Percentiles rank a stretch among this genome's conserved stretches.
These are phyloP conservation scores for Brenthis hecate DNA, from an alignment of 2,888 invertebrate species.

Conservation along the genomic window DNA sequence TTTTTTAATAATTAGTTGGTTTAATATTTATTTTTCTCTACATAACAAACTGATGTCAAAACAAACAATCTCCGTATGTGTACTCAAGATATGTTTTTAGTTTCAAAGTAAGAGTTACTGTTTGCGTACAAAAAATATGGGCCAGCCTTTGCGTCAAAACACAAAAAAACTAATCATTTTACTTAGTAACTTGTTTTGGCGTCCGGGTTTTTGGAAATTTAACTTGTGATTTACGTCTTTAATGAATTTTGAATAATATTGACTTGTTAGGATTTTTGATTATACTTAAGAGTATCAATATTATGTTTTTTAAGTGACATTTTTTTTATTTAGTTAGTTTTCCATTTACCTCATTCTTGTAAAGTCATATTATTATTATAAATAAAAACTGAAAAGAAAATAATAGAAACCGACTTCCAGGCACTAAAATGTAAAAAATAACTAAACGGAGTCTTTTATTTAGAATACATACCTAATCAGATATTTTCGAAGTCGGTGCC, in stretches of 20 bases:
- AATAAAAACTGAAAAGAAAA: too few relatives aligned
- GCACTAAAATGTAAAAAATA: too few relatives aligned
- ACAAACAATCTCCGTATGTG: conserved; percentile 24
- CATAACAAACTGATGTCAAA: conserved; percentile 30
- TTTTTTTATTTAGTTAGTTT: too few relatives aligned
- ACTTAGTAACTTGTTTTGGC: not conserved
- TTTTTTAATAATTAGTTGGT: not conserved
- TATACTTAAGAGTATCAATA: not conserved
- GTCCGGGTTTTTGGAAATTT: not conserved
- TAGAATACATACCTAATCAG: too few relatives aligned
- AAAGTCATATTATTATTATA: too few relatives aligned
- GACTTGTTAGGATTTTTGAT: not conserved
- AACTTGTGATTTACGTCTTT: conserved; percentile 16
- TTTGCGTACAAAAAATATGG: conserved; percentile 19
- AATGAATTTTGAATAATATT: conserved; percentile 6
- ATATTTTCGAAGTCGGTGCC: too few relatives aligned
- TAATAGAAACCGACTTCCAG: too few relatives aligned
- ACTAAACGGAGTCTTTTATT: too few relatives aligned
- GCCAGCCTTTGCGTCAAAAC: conserved; percentile 23
- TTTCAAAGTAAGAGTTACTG: conserved; percentile 26
- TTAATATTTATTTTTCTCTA: conserved; percentile 15
- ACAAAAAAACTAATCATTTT: conserved; percentile 10
- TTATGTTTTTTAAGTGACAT: not conserved
- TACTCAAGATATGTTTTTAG: conserved; percentile 10
- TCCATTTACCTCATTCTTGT: too few relatives aligned